Evolutionary conservation across 2,113 vertebrate species (phyloP), one percentile per base, ranked within the genome.

Genomic region (Thomomys bottae): DNA sequence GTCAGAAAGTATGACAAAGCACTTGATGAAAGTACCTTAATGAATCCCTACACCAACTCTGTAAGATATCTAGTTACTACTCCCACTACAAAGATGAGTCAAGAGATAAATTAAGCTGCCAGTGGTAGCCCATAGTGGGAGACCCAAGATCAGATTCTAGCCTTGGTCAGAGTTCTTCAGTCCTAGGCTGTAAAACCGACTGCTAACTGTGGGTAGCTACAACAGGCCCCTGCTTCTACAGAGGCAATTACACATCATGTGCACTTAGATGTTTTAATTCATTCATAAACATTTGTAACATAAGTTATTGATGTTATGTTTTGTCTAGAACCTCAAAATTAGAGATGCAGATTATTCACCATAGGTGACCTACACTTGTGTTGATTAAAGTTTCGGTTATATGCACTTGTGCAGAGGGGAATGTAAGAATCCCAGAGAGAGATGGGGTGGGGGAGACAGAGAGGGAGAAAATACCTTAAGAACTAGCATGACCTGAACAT

Each of bases 61-160:
- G 30, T 49, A 70, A 84, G 20, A 32, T 11, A 36, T 59, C 21
- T 21, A 49, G 28, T 61, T 71, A 77, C 76, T 61, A 73, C 57
- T 72, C 57, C n/a, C 64, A 57, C 72, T 87, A 67, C 73, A 87
- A 81, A 94, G 84, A 54, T 8, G 24, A 85, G 88, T 61, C 76
- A 40, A 24, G 23, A 59, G 34, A 61, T 36, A 38, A 91, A 84
- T 63, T 36, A 36, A 90, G 24, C 67, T 83, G 34, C 70, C 21
- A 1, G 0, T 34, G 32, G 30, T 64, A 95, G 45, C 54, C 66
- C 82, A 71, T 14, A 78, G 14, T 38, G 14, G n/a, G 34, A 84
- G 24, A 78, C 24, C 28, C n/a, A 15, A n/a, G 66, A n/a, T 30
- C 59, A 61, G 21, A 61, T 61, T 38, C 82, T 18, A 49, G 24